A percentile compares a stretch with the other conserved stretches of the same genome.
Conservation (phyloP, 1,140 invertebrate species). For the Drosophila leontia region DNA sequence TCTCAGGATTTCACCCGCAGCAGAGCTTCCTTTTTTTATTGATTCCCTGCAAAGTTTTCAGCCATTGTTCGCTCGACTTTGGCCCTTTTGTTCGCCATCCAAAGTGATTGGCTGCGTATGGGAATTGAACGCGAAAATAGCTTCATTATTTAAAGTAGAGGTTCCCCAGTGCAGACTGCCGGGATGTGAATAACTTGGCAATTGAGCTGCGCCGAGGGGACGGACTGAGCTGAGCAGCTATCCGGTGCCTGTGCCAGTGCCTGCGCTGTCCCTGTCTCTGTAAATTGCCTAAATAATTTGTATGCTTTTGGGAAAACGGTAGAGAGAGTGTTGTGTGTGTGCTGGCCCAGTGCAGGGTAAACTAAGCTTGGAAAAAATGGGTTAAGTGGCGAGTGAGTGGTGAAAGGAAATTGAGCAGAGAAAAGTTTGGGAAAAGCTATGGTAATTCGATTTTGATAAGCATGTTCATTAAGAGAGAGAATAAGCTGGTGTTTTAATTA, state of each 20-base stretch:
- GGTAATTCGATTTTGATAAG: conserved; percentile 8
- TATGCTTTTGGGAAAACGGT: conserved; percentile 59
- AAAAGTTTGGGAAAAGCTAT: conserved; percentile 6
- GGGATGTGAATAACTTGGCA: conserved; percentile 50
- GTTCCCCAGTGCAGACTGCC: conserved; percentile 53
- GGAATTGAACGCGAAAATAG: conserved; percentile 81
- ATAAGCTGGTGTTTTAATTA: not conserved
- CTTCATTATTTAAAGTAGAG: conserved; percentile 81
- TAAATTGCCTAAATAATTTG: conserved; percentile 81
- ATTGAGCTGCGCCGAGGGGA: conserved; percentile 62
- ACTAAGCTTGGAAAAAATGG: conserved; percentile 14
- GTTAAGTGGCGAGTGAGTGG: conserved; percentile 19
- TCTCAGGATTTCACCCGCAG: conserved; percentile 22
- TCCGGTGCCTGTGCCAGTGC: not conserved
- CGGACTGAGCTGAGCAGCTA: conserved; percentile 15
- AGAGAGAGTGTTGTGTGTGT: conserved; percentile 8
- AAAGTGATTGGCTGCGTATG: conserved; percentile 79
- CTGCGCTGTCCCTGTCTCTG: conserved; percentile 2
- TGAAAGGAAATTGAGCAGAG: conserved; percentile 6
- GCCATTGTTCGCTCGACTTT: conserved; percentile 49
- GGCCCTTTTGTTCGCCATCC: conserved; percentile 62
- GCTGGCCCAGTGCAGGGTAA: conserved; percentile 28
- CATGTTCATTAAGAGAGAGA: not conserved
- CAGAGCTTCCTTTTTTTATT: conserved; percentile 37
- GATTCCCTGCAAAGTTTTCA: conserved; percentile 57